Conservation (phyloP, 2,797 vertebrate species). For the Gobio occitaniae region DNA sequence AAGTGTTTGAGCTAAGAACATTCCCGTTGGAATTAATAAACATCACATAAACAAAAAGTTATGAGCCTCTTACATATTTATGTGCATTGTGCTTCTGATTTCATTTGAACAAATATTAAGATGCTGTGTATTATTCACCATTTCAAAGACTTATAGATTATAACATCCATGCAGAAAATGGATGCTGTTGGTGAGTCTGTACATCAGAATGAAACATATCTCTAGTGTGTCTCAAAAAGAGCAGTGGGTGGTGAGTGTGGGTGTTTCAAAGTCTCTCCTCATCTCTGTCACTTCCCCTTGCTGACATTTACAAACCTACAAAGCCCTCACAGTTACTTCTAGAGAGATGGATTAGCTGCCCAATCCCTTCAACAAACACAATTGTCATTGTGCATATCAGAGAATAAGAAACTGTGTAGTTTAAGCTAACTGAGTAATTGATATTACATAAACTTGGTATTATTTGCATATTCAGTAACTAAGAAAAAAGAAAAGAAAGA, state of each 20-base stretch:
- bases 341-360: constrained; percentile 48
- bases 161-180: constrained; percentile 11
- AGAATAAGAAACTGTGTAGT: background rate
- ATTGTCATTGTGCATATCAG: constrained; percentile 8
- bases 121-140: background rate
- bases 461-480: background rate
- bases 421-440: background rate
- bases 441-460: background rate
- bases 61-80: background rate
- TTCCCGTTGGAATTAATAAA: background rate
- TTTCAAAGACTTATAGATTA: background rate
- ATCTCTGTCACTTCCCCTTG: constrained; percentile 63
- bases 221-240: constrained; percentile 49
- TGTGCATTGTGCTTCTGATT: background rate
- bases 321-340: constrained; percentile 58
- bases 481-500: background rate
- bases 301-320: constrained; percentile 71
- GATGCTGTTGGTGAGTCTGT: constrained; percentile 14
- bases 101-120: background rate
- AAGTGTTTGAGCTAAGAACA: background rate
- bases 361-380: constrained; percentile 36
- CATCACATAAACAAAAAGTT: too few relatives aligned
- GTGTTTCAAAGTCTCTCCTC: constrained; percentile 71
- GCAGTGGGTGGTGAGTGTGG: constrained; percentile 59
- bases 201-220: constrained; percentile 38